A percentile compares a stretch with the other conserved stretches of the same genome.
Evolutionary conservation across 30 jellyfish, hydroid and myxozoan species (phyloP).

Genomic region (Euphysa ruthae): DNA sequence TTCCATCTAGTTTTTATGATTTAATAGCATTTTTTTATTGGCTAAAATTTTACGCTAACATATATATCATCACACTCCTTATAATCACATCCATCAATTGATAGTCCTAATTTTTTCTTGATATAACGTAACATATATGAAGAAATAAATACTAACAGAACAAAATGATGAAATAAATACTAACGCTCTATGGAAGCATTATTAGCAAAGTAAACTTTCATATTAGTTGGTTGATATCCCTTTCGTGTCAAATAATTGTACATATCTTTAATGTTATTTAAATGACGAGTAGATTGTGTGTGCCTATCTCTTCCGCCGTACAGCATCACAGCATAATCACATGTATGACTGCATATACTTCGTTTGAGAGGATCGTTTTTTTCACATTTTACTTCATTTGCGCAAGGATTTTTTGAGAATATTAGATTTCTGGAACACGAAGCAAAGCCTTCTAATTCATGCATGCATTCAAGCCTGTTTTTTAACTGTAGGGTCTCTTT

Average conservation of each 20-base stretch:
- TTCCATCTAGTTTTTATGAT: too few species aligned
- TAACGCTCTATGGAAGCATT: conserved; percentile 86
- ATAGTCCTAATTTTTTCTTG: too few species aligned
- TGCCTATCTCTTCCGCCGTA: conserved; percentile 90
- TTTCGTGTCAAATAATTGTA: conserved; percentile 43
- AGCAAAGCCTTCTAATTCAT: conserved; percentile 43
- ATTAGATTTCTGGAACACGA: conserved; percentile 60
- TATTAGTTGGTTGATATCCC: conserved; percentile 57
- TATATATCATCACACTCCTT: too few species aligned
- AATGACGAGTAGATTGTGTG: conserved; percentile 67
- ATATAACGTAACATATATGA: neutral
- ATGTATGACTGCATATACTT: neutral
- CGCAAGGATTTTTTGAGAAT: conserved; percentile 12
- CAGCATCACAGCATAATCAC: conserved; percentile 72
- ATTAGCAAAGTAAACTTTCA: conserved; percentile 83
- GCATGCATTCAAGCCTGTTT: conserved; percentile 1
- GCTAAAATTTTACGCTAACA: too few species aligned
- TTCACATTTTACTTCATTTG: neutral
- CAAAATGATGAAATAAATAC: conserved; percentile 13
- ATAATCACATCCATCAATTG: too few species aligned
- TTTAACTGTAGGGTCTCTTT: conserved; percentile 1
- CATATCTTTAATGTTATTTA: conserved; percentile 65
- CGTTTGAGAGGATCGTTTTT: neutral
- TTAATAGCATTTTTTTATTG: too few species aligned
- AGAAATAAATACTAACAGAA: neutral